Evolutionary conservation across 2,113 vertebrate genomes (phyloP).

Genomic region (Anseranas semipalmata): DNA sequence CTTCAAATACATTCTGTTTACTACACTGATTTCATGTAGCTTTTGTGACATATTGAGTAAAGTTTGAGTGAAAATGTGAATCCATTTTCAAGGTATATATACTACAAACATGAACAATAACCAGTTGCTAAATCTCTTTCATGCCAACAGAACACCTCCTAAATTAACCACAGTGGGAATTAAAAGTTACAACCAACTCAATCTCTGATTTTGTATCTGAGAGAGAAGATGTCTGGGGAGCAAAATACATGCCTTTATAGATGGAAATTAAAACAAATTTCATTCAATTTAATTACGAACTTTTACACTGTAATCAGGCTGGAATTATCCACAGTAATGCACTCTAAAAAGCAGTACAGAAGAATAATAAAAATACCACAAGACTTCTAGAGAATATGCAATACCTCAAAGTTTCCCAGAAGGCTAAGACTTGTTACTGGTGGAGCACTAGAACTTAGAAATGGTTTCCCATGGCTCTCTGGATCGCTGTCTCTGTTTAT

Average conservation of each 20-base stretch:
- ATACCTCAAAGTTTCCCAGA: constrained; percentile 99
- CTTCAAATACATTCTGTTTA: neutral
- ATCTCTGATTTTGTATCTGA: neutral
- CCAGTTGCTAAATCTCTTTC: neutral
- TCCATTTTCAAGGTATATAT: neutral
- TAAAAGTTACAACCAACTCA: neutral
- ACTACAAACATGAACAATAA: neutral
- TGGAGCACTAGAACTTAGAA: constrained; percentile 94
- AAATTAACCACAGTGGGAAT: neutral
- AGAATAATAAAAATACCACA: constrained; percentile 40
- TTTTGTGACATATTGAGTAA: neutral
- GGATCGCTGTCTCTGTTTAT: constrained; percentile 83
- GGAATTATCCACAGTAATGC: neutral
- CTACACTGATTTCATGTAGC: neutral
- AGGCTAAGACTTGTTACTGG: constrained; percentile 94
- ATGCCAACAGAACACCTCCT: neutral
- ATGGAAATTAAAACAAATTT: constrained; percentile 27
- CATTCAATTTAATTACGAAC: constrained; percentile 19
- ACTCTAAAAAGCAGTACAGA: constrained; percentile 13
- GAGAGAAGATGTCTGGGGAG: neutral
- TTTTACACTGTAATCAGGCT: neutral
- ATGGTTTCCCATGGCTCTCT: constrained; percentile 84
- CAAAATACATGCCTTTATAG: neutral
- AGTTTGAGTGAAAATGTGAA: neutral
- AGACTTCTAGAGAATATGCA: constrained; percentile 37